Conservation (phyloP, 2,797 vertebrate species). For the Lerista edwardsae region DNA sequence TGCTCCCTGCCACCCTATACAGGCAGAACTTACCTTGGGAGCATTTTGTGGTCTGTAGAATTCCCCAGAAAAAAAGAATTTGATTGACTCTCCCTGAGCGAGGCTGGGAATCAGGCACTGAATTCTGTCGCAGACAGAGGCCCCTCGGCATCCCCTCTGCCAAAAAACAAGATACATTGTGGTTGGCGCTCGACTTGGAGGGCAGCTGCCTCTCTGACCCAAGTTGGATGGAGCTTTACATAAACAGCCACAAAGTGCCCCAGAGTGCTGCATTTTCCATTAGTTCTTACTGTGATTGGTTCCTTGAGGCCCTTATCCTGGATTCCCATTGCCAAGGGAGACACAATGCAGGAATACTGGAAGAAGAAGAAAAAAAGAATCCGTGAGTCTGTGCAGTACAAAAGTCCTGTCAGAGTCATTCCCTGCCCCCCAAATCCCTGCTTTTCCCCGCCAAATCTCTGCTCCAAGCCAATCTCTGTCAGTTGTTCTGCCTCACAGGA, state of each 20-base stretch:
- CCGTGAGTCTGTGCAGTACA: background rate
- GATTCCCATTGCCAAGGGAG: background rate
- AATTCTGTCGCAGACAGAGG: background rate
- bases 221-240: background rate
- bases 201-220: background rate
- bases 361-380: background rate
- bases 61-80: slow-evolving; percentile 21
- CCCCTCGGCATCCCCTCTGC: slow-evolving; percentile 24
- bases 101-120: slow-evolving; percentile 2
- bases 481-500: too few species aligned
- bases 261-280: background rate
- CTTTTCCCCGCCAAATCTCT: too few species aligned
- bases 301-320: background rate
- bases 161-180: background rate
- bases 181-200: background rate
- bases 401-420: background rate
- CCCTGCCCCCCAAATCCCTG: background rate
- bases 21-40: background rate
- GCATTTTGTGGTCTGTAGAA: background rate
- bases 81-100: background rate
- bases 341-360: background rate
- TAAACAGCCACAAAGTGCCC: background rate
- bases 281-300: background rate
- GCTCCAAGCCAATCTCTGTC: background rate
- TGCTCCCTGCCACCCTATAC: background rate